These are phyloP conservation scores for Chunga burmeisteri DNA, from an alignment of 2,113 vertebrate species.

Conservation along the genomic window DNA sequence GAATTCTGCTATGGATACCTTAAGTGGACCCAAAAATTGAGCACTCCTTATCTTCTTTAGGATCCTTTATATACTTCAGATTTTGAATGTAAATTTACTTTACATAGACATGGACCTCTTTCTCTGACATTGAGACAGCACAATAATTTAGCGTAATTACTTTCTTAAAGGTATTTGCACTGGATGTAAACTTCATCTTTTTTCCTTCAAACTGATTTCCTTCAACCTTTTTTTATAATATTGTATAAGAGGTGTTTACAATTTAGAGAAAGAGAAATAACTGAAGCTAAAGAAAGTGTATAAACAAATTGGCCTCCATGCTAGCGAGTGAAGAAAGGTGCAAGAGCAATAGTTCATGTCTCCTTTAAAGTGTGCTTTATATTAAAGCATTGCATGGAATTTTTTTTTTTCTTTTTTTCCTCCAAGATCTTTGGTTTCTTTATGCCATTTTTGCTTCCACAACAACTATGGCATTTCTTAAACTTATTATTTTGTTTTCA, in stretches of 20 bases:
- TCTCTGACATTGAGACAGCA: neutral
- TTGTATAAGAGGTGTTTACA: neutral
- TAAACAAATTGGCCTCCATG: neutral
- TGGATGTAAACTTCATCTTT: neutral
- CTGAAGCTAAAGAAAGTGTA: neutral
- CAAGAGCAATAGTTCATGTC: neutral
- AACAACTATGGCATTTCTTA: neutral
- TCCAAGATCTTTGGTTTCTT: neutral
- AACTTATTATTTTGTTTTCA: neutral
- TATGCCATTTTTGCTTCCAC: neutral
- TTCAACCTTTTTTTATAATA: neutral
- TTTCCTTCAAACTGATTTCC: neutral
- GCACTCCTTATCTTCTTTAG: neutral
- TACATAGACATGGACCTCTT: neutral
- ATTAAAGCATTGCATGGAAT: neutral
- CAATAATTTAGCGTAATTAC: neutral
- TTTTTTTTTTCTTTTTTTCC: neutral
- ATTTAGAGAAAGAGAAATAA: neutral
- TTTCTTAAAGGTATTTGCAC: neutral
- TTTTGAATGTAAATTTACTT: neutral
- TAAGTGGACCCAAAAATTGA: neutral
- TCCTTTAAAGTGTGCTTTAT: neutral
- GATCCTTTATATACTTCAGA: neutral
- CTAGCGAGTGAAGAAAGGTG: neutral
- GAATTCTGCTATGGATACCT: neutral